Conservation (phyloP, 2,797 vertebrate species). For the Chromis chromis region DNA sequence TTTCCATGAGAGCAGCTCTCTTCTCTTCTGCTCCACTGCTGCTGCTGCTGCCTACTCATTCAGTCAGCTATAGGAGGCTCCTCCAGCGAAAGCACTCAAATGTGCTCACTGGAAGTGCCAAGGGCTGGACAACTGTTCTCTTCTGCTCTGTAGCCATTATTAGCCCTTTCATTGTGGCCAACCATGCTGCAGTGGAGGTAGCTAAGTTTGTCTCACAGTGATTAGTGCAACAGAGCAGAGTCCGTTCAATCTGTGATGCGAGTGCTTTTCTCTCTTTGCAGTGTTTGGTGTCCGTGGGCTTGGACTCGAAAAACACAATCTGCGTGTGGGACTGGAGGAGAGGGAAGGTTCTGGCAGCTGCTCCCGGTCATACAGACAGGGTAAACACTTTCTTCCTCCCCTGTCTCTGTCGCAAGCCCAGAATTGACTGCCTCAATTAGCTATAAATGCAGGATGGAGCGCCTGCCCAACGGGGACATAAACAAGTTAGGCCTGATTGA, state of each 20-base stretch:
- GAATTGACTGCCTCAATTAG: slow-evolving; percentile 70
- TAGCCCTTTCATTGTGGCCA: slow-evolving; percentile 62
- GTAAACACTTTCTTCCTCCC: slow-evolving; percentile 83
- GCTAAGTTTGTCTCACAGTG: slow-evolving; percentile 38
- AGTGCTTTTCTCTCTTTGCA: slow-evolving; percentile 75
- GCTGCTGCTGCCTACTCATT: slow-evolving; percentile 74
- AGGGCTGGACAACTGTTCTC: slow-evolving; percentile 78
- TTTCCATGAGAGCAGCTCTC: slow-evolving; percentile 70
- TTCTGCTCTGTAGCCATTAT: slow-evolving; percentile 68
- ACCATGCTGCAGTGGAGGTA: slow-evolving; percentile 52
- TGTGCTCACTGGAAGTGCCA: slow-evolving; percentile 71
- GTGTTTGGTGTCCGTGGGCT: slow-evolving; percentile 97
- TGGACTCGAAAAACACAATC: slow-evolving; percentile 99
- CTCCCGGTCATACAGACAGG: slow-evolving; percentile 97
- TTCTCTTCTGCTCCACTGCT: slow-evolving; percentile 66
- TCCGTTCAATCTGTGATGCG: slow-evolving; percentile 51
- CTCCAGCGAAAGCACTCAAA: slow-evolving; percentile 75
- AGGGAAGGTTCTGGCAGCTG: slow-evolving; percentile 94
- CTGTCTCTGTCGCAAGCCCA: slow-evolving; percentile 56
- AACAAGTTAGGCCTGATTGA: slow-evolving; percentile 79
- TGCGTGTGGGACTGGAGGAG: slow-evolving; percentile 99
- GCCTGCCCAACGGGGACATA: slow-evolving; percentile 58
- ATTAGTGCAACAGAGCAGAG: slow-evolving; percentile 61
- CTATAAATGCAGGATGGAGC: slow-evolving; percentile 52
- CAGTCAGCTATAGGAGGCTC: slow-evolving; percentile 75